Conservation (phyloP, 2,797 vertebrate species). For the Acanthurus lineatus region DNA sequence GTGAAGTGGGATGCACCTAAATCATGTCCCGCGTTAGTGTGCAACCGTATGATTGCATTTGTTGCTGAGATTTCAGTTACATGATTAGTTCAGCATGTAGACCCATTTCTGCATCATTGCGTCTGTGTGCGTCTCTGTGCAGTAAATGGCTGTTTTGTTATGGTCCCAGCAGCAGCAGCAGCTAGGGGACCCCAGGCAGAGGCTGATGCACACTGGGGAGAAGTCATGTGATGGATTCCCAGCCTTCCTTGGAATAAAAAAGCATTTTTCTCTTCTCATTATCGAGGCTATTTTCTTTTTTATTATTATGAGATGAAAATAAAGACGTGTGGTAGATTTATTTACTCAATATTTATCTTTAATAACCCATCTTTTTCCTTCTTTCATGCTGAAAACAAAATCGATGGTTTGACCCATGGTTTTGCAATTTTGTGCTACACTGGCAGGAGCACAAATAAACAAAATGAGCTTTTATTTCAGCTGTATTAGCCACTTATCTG, state of each 20-base stretch:
- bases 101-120: constrained; percentile 3
- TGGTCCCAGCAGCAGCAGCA: constrained; percentile 31
- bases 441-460: constrained; percentile 30
- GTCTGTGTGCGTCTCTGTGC: constrained; percentile 18
- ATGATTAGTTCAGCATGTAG: background rate
- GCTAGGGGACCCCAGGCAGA: constrained; percentile 25
- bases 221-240: constrained; percentile 49
- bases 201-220: constrained; percentile 17
- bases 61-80: constrained; percentile 8
- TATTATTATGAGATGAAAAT: constrained; percentile 40
- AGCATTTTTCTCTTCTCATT: constrained; percentile 39
- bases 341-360: constrained; percentile 43
- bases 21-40: background rate
- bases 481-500: constrained; percentile 48
- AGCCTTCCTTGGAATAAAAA: constrained; percentile 23
- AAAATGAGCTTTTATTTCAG: constrained; percentile 45
- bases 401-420: constrained; percentile 7
- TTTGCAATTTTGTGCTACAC: constrained; percentile 20
- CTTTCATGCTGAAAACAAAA: constrained; percentile 1
- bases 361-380: constrained; percentile 33
- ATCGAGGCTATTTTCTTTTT: constrained; percentile 35
- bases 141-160: constrained; percentile 34
- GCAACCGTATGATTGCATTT: background rate
- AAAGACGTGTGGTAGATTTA: constrained; percentile 35
- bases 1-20: constrained; percentile 13